A percentile compares a stretch with the other conserved stretches of the same genome.
These are phyloP conservation scores for Kryptolebias marmoratus DNA, from an alignment of 2,113 vertebrate genomes.

Conservation along the genomic window DNA sequence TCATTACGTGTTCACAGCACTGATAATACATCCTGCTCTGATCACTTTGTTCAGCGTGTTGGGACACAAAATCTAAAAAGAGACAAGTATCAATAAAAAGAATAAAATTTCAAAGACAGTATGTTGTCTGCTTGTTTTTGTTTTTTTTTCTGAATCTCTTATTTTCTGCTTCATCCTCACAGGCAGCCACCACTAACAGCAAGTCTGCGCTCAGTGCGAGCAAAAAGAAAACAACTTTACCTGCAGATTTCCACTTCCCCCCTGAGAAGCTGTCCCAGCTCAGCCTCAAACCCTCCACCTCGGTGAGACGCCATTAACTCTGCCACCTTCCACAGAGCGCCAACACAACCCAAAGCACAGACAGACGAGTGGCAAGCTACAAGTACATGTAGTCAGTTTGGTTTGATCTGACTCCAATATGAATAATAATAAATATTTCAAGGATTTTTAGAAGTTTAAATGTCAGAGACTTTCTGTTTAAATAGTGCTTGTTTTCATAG, in stretches of 20 bases:
- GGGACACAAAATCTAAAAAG: neutral
- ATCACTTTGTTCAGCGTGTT: too few relatives aligned
- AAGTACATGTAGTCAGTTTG: too few relatives aligned
- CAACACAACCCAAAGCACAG: neutral
- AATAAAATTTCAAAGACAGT: neutral
- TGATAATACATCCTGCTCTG: too few relatives aligned
- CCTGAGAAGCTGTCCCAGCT: conserved; percentile 83
- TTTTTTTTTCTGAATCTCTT: neutral
- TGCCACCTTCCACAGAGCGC: neutral
- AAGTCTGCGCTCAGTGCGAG: conserved; percentile 85
- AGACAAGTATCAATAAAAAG: neutral
- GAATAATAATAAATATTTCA: too few relatives aligned
- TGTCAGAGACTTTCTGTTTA: too few relatives aligned
- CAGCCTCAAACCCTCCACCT: conserved; percentile 85
- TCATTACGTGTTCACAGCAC: too few relatives aligned
- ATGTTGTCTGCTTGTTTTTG: neutral
- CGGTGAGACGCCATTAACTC: conserved; percentile 75
- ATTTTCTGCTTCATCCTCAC: neutral
- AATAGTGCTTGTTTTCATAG: too few relatives aligned
- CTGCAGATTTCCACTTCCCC: conserved; percentile 88
- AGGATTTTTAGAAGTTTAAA: too few relatives aligned
- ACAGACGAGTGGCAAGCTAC: neutral
- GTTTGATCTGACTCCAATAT: too few relatives aligned
- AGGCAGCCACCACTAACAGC: conserved; percentile 84
- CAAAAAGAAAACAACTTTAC: conserved; percentile 86